Evolutionary conservation across 2,888 invertebrate genomes (phyloP).

Genomic region (Apamea epomidion): DNA sequence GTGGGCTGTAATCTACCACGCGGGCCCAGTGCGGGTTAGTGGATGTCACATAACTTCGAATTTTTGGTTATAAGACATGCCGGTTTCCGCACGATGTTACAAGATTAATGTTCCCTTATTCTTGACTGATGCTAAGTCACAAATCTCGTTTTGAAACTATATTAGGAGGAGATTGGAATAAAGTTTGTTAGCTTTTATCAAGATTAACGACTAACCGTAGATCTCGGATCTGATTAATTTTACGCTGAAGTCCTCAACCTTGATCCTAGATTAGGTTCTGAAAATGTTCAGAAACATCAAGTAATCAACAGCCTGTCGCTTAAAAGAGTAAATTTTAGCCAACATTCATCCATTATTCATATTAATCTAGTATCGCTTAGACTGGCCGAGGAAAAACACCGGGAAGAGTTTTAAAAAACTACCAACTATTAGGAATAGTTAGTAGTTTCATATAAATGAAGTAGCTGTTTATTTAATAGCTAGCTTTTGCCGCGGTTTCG

Average conservation of each 20-base stretch:
- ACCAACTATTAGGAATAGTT: background rate
- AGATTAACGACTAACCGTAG: constrained; percentile 2
- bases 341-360: background rate
- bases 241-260: background rate
- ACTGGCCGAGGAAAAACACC: background rate
- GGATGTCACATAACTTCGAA: background rate
- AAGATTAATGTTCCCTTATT: background rate
- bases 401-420: background rate
- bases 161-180: constrained; percentile 7
- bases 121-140: constrained; percentile 5
- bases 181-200: constrained; percentile 14
- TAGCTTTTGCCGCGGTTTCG: too few species aligned
- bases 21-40: background rate
- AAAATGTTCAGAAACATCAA: constrained; percentile 1
- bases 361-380: background rate
- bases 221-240: constrained; percentile 8
- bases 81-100: background rate
- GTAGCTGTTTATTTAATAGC: background rate
- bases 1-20: background rate
- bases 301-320: background rate
- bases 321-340: background rate
- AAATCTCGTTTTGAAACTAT: constrained; percentile 2
- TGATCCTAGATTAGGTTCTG: constrained; percentile 5
- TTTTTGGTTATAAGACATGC: background rate
- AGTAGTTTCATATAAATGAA: background rate